phyloP scores from a whole-genome alignment of 2,888 invertebrate genomes.

The Yponomeuta malinellus region DNA sequence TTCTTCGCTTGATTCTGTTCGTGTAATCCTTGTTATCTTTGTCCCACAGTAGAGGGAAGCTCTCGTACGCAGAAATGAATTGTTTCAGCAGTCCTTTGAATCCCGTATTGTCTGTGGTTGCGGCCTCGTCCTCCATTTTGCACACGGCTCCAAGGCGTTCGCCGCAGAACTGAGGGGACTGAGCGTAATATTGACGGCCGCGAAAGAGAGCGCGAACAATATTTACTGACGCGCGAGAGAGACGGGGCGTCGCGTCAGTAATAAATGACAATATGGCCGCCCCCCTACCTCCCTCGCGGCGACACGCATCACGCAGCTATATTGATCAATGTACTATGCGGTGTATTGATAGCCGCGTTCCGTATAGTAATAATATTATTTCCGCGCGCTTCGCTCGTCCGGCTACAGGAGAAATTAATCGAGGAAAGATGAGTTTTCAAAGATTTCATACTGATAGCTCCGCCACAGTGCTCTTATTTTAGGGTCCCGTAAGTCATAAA shows the following conservation, averaged over 20 bases:
- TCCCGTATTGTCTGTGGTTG: neutral
- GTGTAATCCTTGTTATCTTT: neutral
- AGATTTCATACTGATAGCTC: no score
- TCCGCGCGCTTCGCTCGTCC: no score
- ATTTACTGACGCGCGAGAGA: neutral
- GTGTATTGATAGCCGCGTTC: no score
- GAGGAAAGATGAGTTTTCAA: no score
- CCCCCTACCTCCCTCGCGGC: neutral
- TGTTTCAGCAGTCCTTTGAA: neutral
- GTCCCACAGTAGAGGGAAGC: neutral
- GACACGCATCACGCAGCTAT: neutral
- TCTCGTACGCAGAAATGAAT: neutral
- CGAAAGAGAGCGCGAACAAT: neutral
- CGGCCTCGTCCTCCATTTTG: neutral
- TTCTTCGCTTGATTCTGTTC: neutral
- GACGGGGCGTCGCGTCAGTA: neutral
- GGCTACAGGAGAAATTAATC: no score
- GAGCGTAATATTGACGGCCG: neutral
- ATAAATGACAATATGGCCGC: conserved; percentile 1
- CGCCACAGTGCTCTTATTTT: no score
- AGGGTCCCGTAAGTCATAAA: no score
- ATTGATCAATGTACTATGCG: no score
- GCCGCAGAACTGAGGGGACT: neutral
- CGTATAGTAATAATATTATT: no score
- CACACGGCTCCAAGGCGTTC: no score